Evolutionary conservation across 2,113 vertebrate genomes (phyloP).

Genomic region (Cairina moschata): DNA sequence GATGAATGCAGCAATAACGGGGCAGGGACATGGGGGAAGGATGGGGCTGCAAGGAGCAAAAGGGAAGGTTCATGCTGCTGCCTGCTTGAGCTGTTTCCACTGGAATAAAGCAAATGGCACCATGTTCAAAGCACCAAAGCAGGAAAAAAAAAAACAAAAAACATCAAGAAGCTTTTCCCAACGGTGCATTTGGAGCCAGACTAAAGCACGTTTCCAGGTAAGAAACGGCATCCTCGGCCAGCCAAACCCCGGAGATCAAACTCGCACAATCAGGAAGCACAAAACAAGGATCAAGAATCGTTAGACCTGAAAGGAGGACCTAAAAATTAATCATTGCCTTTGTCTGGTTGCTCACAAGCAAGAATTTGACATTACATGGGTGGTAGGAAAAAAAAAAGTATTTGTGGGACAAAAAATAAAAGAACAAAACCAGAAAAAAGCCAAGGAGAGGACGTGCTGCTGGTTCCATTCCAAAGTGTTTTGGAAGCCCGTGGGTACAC

Average conservation of each 20-base stretch:
- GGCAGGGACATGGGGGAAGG: background rate
- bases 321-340: background rate
- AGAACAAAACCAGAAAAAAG: background rate
- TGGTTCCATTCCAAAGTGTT: background rate
- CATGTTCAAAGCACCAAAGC: background rate
- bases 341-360: background rate
- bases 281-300: background rate
- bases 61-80: background rate
- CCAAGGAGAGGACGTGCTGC: background rate
- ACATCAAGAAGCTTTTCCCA: background rate
- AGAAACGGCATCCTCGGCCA: background rate
- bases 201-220: background rate
- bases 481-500: background rate
- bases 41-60: background rate
- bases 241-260: background rate
- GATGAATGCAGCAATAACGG: fast-evolving
- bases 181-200: background rate
- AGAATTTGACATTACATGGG: background rate
- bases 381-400: background rate
- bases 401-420: background rate
- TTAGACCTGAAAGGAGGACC: background rate
- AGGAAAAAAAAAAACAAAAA: too few species aligned
- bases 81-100: background rate
- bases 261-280: background rate
- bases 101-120: background rate